These are phyloP conservation scores for Diaphora mendica DNA, from an alignment of 2,888 invertebrate species.

Conservation along the genomic window DNA sequence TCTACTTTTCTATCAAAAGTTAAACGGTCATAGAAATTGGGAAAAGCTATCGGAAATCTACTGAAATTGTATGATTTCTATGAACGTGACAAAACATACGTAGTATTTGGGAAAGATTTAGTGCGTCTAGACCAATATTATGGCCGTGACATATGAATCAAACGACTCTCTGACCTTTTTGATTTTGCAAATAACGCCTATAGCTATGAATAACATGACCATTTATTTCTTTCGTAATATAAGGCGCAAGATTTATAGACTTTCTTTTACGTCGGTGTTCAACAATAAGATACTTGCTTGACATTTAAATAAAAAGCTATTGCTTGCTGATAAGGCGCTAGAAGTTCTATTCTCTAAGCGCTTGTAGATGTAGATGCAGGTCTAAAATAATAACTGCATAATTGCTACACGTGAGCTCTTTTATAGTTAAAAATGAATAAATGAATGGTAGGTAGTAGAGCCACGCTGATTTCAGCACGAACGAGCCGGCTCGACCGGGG, in stretches of 20 bases:
- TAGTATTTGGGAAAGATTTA: conserved; percentile 37
- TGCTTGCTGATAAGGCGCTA: not conserved
- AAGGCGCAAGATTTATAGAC: not conserved
- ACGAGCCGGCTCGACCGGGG: too few species aligned
- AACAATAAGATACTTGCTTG: not conserved
- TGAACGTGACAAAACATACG: conserved; percentile 25
- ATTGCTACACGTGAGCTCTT: not conserved
- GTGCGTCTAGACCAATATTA: conserved; percentile 46
- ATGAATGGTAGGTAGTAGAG: too few species aligned
- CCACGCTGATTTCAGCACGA: too few species aligned
- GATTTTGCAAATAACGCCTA: conserved; percentile 18
- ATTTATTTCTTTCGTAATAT: not conserved
- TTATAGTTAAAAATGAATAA: too few species aligned
- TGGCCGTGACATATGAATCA: conserved; percentile 32
- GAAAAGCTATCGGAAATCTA: not conserved
- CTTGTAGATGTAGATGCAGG: not conserved
- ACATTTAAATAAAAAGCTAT: not conserved
- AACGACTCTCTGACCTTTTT: conserved; percentile 23
- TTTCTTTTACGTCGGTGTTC: not conserved
- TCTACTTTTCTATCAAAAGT: not conserved
- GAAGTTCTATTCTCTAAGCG: not conserved
- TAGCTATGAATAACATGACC: conserved; percentile 3
- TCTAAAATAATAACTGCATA: not conserved
- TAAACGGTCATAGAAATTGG: not conserved
- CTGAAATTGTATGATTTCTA: conserved; percentile 32